Evolutionary conservation across 2,797 vertebrate species (phyloP).

Genomic region (Poecile montanus): DNA sequence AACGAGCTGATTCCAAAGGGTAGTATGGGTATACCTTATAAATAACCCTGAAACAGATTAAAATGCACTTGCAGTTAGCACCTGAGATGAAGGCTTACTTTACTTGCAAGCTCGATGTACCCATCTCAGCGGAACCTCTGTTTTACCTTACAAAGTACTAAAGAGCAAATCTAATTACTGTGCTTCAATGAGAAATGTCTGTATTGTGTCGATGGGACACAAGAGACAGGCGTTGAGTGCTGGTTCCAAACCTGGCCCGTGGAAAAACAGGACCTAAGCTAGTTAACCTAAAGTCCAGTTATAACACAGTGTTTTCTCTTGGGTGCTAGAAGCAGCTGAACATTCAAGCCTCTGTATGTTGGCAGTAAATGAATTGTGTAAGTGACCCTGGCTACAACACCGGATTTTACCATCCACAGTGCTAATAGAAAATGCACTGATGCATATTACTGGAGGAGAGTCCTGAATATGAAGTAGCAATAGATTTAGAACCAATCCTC

Average conservation of each 20-base stretch:
- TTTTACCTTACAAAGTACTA: slow-evolving; percentile 51
- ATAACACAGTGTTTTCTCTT: slow-evolving; percentile 31
- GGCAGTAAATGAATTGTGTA: slow-evolving; percentile 32
- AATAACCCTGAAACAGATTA: background rate
- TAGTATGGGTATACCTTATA: background rate
- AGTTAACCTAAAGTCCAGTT: slow-evolving; percentile 29
- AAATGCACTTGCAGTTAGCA: background rate
- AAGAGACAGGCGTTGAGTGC: background rate
- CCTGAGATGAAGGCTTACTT: background rate
- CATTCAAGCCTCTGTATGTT: background rate
- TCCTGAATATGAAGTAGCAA: background rate
- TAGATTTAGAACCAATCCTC: background rate
- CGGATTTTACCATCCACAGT: background rate
- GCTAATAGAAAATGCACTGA: slow-evolving; percentile 45
- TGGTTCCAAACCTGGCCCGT: slow-evolving; percentile 9
- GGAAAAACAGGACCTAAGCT: slow-evolving; percentile 50
- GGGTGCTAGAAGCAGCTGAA: slow-evolving; percentile 21
- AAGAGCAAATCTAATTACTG: slow-evolving; percentile 61
- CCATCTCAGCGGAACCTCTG: background rate
- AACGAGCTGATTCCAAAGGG: background rate
- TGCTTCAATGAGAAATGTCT: slow-evolving; percentile 27
- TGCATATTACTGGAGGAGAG: background rate
- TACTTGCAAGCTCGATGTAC: background rate
- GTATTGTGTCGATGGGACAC: slow-evolving; percentile 7
- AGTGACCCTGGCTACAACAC: background rate